A percentile compares a stretch with the other conserved stretches of the same genome.
Evolutionary conservation across 2,888 invertebrate species (phyloP).

Genomic region (Xanthorhoe spadicearia): DNA sequence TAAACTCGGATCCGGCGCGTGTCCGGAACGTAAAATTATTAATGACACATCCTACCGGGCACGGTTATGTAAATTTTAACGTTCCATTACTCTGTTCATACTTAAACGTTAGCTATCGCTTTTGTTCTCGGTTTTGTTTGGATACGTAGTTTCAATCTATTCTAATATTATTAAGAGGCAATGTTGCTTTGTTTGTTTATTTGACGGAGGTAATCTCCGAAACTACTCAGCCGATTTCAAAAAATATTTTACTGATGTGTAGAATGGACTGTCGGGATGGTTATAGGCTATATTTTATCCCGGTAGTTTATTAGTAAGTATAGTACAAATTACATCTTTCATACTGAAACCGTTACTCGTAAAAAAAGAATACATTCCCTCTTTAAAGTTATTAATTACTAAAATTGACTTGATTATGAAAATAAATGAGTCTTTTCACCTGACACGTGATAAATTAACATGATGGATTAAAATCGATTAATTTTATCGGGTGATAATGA

Average conservation of each 20-base stretch:
- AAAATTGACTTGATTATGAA: constrained; percentile 33
- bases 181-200: too few species aligned
- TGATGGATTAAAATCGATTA: constrained; percentile 31
- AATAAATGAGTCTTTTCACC: constrained; percentile 29
- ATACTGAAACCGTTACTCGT: too few species aligned
- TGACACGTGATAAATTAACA: constrained; percentile 31
- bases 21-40: constrained; percentile 11
- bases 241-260: too few species aligned
- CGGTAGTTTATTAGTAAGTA: too few species aligned
- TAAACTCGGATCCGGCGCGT: constrained; percentile 5
- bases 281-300: too few species aligned
- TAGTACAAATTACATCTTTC: too few species aligned
- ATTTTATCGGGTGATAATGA: constrained; percentile 27
- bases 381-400: constrained; percentile 33
- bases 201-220: too few species aligned
- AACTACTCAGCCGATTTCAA: too few species aligned
- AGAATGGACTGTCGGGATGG: too few species aligned
- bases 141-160: not conserved
- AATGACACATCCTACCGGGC: constrained; percentile 13
- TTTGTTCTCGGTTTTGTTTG: constrained; percentile 4
- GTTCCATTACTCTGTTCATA: constrained; percentile 11
- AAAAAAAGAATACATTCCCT: constrained; percentile 18
- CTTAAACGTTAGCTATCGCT: not conserved
- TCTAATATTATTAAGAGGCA: too few species aligned
- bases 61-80: constrained; percentile 21